phyloP scores from a whole-genome alignment of 2,113 vertebrate species.

The Istiophorus platypterus region DNA sequence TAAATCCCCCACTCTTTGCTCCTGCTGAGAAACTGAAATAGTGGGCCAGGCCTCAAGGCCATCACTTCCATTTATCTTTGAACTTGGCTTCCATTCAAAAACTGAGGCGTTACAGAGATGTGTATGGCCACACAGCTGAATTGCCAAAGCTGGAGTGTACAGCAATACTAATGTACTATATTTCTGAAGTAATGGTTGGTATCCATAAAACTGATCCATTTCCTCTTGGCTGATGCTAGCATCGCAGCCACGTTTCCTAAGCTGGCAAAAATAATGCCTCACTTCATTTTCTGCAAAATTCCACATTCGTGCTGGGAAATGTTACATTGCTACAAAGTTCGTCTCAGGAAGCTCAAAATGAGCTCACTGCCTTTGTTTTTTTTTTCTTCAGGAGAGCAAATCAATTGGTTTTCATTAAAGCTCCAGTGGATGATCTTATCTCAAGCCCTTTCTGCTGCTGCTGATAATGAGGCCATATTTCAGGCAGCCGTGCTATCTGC shows the following conservation, averaged over 20 bases:
- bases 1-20: slow-evolving; percentile 57
- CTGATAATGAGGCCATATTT: slow-evolving; percentile 82
- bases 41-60: slow-evolving; percentile 44
- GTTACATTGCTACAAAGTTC: slow-evolving; percentile 21
- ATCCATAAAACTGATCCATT: slow-evolving; percentile 57
- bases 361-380: slow-evolving; percentile 28
- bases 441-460: slow-evolving; percentile 45
- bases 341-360: slow-evolving; percentile 13
- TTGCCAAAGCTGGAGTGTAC: slow-evolving; percentile 6
- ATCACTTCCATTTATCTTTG: slow-evolving; percentile 62
- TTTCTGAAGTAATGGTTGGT: slow-evolving; percentile 35
- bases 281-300: slow-evolving; percentile 49
- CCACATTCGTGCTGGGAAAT: slow-evolving; percentile 60
- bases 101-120: slow-evolving; percentile 29
- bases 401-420: slow-evolving; percentile 82
- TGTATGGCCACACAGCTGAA: slow-evolving; percentile 36
- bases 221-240: slow-evolving; percentile 22
- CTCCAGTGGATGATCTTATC: slow-evolving; percentile 73
- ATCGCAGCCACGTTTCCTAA: slow-evolving; percentile 27
- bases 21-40: slow-evolving; percentile 75
- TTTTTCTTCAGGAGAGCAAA: slow-evolving; percentile 68
- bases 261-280: slow-evolving; percentile 53
- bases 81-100: slow-evolving; percentile 59
- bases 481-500: slow-evolving; percentile 66
- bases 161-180: slow-evolving; percentile 10